Conservation (phyloP, 2,888 invertebrate species). For the Nyleta sp. region DNA sequence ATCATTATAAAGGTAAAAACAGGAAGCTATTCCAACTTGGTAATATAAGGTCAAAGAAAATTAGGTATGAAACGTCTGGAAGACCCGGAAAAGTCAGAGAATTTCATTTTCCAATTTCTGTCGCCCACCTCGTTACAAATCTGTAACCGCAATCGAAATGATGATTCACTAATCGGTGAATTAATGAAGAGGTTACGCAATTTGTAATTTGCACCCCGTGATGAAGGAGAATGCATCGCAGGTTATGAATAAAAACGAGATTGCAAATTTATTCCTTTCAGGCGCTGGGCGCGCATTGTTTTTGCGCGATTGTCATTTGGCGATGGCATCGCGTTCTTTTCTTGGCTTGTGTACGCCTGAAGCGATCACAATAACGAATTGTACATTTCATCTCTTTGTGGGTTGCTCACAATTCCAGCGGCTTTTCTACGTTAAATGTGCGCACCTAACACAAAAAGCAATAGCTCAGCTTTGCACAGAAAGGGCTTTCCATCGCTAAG, state of each 20-base stretch:
- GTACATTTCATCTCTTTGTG: constrained; percentile 66
- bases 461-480: constrained; percentile 54
- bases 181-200: not conserved
- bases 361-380: constrained; percentile 66
- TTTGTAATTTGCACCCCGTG: constrained; percentile 18
- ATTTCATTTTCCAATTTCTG: too few relatives aligned
- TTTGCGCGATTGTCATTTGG: constrained; percentile 58
- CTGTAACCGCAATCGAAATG: not conserved
- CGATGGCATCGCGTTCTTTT: constrained; percentile 54
- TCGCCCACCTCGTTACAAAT: too few relatives aligned
- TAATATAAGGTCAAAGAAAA: too few relatives aligned
- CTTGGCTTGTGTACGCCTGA: constrained; percentile 55
- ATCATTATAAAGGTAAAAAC: too few relatives aligned
- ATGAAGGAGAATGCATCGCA: constrained; percentile 3
- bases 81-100: too few relatives aligned
- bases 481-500: constrained; percentile 34
- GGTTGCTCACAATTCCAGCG: constrained; percentile 58
- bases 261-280: constrained; percentile 52
- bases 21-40: too few relatives aligned
- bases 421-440: constrained; percentile 56
- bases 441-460: constrained; percentile 51
- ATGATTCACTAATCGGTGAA: not conserved
- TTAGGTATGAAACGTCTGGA: too few relatives aligned
- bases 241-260: constrained; percentile 36
- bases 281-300: constrained; percentile 48